Evolutionary conservation across 2,797 vertebrate species (phyloP).

Genomic region (Pseudopleuronectes americanus): DNA sequence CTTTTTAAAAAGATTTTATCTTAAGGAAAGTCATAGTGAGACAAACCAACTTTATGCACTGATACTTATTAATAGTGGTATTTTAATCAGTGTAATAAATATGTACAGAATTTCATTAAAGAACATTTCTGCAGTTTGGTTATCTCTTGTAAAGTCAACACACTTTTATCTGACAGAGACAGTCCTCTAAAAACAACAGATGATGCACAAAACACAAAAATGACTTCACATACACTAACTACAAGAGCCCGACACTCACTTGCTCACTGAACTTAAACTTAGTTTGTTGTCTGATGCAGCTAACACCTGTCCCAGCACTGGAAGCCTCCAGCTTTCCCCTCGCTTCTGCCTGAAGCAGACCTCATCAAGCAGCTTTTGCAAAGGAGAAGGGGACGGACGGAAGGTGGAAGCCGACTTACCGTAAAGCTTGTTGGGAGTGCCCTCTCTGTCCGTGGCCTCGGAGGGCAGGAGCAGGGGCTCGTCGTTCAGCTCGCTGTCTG

Average conservation of each 20-base stretch:
- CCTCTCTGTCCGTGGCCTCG: slow-evolving; percentile 93
- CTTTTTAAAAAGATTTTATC: slow-evolving; percentile 11
- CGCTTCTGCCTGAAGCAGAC: slow-evolving; percentile 27
- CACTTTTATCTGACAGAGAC: slow-evolving; percentile 7
- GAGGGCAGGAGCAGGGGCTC: slow-evolving; percentile 93
- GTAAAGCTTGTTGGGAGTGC: slow-evolving; percentile 96
- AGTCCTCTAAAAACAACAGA: background rate
- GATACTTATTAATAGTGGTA: background rate
- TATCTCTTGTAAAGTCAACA: background rate
- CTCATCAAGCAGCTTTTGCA: slow-evolving; percentile 23
- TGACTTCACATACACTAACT: background rate
- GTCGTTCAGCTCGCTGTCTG: slow-evolving; percentile 95
- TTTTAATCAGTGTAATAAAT: slow-evolving; percentile 5
- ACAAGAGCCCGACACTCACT: slow-evolving; percentile 24
- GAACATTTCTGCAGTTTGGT: slow-evolving; percentile 1
- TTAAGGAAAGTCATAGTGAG: background rate
- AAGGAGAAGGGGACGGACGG: background rate
- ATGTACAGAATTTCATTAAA: background rate
- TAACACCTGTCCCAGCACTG: slow-evolving; percentile 75
- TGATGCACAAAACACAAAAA: slow-evolving; percentile 10
- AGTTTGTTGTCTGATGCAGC: slow-evolving; percentile 56
- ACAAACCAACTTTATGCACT: background rate
- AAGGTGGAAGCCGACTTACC: slow-evolving; percentile 86
- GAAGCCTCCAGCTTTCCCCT: slow-evolving; percentile 29
- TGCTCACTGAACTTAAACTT: slow-evolving; percentile 51